A percentile compares a stretch with the other conserved stretches of the same genome.
These are phyloP conservation scores for Lycocerus yunnanus DNA, from an alignment of 2,888 invertebrate genomes.

Conservation along the genomic window DNA sequence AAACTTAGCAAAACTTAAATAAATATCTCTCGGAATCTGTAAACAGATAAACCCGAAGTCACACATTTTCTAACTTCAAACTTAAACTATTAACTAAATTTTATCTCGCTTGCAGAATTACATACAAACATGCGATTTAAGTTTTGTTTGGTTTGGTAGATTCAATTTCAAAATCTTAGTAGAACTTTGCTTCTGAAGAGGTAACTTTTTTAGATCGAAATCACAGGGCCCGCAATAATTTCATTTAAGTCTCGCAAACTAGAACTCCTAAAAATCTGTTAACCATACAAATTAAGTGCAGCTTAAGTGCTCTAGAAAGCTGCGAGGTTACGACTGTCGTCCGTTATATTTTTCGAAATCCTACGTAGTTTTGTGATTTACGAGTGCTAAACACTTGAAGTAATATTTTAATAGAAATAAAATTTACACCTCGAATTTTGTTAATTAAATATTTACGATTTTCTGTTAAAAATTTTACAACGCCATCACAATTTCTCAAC, in stretches of 20 bases:
- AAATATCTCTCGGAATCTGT: neutral
- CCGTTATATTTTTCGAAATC: neutral
- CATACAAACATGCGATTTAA: neutral
- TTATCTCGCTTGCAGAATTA: neutral
- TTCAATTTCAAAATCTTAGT: neutral
- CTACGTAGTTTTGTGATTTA: neutral
- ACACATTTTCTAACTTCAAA: neutral
- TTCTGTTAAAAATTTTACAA: neutral
- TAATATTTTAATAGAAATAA: neutral
- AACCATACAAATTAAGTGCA: neutral
- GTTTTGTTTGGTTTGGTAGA: neutral
- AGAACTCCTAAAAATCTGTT: neutral
- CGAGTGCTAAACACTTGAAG: neutral
- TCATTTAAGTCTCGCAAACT: neutral
- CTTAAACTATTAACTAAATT: neutral
- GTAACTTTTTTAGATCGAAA: neutral
- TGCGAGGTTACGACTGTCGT: neutral
- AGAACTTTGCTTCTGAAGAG: neutral
- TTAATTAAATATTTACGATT: neutral
- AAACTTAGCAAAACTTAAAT: neutral
- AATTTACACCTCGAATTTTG: neutral
- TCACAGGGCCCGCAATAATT: neutral
- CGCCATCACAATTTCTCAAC: neutral
- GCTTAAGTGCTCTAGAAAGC: neutral
- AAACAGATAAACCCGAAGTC: neutral